phyloP scores from a whole-genome alignment of 2,888 invertebrate species.

The Drosophila ochracea region DNA sequence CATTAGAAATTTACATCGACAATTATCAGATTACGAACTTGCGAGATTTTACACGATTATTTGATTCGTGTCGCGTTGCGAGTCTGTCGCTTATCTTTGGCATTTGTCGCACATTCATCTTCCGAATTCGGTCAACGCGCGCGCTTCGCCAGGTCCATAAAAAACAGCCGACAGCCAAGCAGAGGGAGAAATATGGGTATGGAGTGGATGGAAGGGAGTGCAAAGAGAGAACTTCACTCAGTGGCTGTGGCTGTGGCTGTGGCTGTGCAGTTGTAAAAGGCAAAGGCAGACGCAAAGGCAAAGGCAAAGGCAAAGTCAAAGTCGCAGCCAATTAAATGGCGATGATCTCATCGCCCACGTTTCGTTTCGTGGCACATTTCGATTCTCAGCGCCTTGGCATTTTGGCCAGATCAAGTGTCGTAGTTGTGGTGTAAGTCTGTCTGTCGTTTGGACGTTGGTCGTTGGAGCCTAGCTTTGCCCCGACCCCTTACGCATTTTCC shows the following conservation, averaged over 20 bases:
- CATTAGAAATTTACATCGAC: conserved; percentile 69
- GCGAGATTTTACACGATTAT: conserved; percentile 55
- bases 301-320: conserved; percentile 42
- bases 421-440: conserved; percentile 16
- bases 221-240: not conserved
- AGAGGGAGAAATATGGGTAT: conserved; percentile 4
- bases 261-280: conserved; percentile 29
- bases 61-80: conserved; percentile 49
- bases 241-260: too few species aligned
- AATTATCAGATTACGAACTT: conserved; percentile 54
- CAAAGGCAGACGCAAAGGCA: conserved; percentile 40
- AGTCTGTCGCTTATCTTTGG: conserved; percentile 34
- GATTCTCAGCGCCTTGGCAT: conserved; percentile 46
- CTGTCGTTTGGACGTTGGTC: not conserved
- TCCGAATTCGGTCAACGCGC: conserved; percentile 73
- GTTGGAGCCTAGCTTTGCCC: conserved; percentile 22
- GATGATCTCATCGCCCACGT: conserved; percentile 82
- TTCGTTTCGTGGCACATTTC: conserved; percentile 50
- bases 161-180: conserved; percentile 16
- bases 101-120: conserved; percentile 78
- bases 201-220: not conserved
- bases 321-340: conserved; percentile 72
- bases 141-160: conserved; percentile 57
- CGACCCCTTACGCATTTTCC: conserved; percentile 77
- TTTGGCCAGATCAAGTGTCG: conserved; percentile 65